Percentiles rank a stretch among this genome's conserved stretches.
These are phyloP conservation scores for Nothoprocta pentlandii DNA, from an alignment of 2,113 vertebrate genomes.

Conservation along the genomic window DNA sequence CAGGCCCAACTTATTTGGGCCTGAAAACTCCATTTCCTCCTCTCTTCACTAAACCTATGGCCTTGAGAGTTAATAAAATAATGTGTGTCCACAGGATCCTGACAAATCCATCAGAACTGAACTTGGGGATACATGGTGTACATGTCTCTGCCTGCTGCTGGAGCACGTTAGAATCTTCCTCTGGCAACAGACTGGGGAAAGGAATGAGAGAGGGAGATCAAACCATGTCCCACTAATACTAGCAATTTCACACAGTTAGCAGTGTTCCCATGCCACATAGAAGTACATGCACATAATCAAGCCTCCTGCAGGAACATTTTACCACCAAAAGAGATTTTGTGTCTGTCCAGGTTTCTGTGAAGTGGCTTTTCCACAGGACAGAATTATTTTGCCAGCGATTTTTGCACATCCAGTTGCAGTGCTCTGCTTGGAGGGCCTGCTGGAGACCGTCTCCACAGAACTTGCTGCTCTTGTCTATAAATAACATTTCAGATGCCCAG, in stretches of 20 bases:
- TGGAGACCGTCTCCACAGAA: slow-evolving; percentile 38
- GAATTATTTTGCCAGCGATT: neutral
- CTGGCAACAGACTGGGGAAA: neutral
- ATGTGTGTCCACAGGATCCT: neutral
- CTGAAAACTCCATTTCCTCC: neutral
- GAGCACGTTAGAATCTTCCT: neutral
- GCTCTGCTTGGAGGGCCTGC: slow-evolving; percentile 8
- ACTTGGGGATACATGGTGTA: neutral
- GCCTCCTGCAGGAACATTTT: neutral
- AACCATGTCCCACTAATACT: neutral
- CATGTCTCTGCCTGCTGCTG: accelerated
- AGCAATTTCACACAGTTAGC: neutral
- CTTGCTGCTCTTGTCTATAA: slow-evolving; percentile 58
- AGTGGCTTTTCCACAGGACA: slow-evolving; percentile 22
- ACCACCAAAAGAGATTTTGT: neutral
- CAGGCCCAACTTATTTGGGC: neutral
- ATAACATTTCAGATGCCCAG: slow-evolving; percentile 63
- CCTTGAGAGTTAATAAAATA: neutral
- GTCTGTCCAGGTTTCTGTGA: neutral
- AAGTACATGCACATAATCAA: neutral
- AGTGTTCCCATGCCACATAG: accelerated
- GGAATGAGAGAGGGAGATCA: neutral
- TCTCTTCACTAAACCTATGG: accelerated
- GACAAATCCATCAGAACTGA: neutral
- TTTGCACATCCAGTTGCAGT: neutral